Percentiles rank a stretch among this genome's conserved stretches.
These are phyloP conservation scores for Phalloptychus januarius DNA, from an alignment of 2,797 vertebrate genomes.

Conservation along the genomic window DNA sequence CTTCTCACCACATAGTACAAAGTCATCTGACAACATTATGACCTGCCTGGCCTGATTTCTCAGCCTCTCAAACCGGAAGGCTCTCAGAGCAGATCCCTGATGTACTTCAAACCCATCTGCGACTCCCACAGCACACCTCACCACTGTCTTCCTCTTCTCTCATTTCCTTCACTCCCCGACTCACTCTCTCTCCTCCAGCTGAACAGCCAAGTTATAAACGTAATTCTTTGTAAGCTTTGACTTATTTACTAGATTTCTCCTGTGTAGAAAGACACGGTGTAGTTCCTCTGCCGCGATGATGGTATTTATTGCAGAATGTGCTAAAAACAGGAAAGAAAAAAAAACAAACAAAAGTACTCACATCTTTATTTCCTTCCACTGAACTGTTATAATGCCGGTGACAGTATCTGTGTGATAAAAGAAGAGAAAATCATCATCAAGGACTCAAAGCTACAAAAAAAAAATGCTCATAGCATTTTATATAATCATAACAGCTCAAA, in stretches of 20 bases:
- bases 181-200: not conserved
- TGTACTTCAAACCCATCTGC: not conserved
- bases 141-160: not conserved
- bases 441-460: not conserved
- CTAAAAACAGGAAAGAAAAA: not conserved
- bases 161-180: not conserved
- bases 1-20: not conserved
- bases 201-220: not conserved
- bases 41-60: not conserved
- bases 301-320: not conserved
- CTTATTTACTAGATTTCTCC: not conserved
- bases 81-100: not conserved
- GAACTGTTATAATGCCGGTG: slow-evolving; percentile 89
- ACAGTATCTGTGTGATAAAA: slow-evolving; percentile 88
- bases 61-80: too few species aligned
- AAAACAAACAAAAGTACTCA: slow-evolving; percentile 71
- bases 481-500: not conserved
- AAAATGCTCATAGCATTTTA: slow-evolving; percentile 4
- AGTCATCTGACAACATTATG: not conserved
- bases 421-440: not conserved
- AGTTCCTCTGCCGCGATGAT: not conserved
- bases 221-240: not conserved
- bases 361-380: slow-evolving; percentile 92
- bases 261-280: not conserved
- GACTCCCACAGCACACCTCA: not conserved